A percentile compares a stretch with the other conserved stretches of the same genome.
These are phyloP conservation scores for Xanthia togata DNA, from an alignment of 2,888 invertebrate genomes.

Conservation along the genomic window DNA sequence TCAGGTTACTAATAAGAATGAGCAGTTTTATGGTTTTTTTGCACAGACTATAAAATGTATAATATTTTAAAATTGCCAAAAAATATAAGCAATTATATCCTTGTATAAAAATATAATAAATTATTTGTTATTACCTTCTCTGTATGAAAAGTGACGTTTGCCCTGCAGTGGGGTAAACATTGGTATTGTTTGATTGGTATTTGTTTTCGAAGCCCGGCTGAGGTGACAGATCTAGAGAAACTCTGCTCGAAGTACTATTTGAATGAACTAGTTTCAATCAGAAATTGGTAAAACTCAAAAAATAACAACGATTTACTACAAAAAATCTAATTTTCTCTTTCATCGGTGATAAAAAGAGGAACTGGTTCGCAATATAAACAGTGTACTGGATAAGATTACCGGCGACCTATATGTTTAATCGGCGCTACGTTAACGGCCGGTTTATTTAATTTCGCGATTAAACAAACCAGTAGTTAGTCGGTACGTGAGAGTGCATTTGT, in stretches of 20 bases:
- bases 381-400: slow-evolving; percentile 23
- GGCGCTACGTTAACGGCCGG: slow-evolving; percentile 2
- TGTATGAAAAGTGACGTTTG: no score
- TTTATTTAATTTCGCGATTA: slow-evolving; percentile 29
- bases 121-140: no score
- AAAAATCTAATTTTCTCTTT: not conserved
- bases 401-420: slow-evolving; percentile 42
- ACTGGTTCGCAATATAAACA: slow-evolving; percentile 5
- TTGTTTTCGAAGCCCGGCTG: no score
- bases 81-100: not conserved
- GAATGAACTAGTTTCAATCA: not conserved
- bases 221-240: not conserved
- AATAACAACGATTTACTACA: no score
- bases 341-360: slow-evolving; percentile 14
- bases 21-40: not conserved
- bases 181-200: no score
- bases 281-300: not conserved
- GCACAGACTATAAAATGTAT: not conserved
- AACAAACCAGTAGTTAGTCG: slow-evolving; percentile 13
- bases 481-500: not conserved
- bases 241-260: not conserved
- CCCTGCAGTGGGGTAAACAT: no score
- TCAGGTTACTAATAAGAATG: not conserved
- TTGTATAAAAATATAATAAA: not conserved
- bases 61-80: not conserved